These are phyloP conservation scores for Trididemnum clinides DNA, from an alignment of 23 tunicate genomes.

Conservation along the genomic window DNA sequence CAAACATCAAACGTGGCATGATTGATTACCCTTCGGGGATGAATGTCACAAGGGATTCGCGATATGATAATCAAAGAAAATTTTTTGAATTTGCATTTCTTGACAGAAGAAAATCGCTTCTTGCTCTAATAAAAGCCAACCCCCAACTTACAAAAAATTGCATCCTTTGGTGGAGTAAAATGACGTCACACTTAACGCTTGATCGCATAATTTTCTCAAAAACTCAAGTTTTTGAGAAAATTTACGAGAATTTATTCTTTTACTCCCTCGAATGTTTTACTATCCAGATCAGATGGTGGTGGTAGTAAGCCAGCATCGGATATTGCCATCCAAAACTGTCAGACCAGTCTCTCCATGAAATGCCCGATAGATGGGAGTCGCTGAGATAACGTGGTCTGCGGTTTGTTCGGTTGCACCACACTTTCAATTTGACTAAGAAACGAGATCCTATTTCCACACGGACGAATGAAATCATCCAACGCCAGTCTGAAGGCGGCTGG, in stretches of 20 bases:
- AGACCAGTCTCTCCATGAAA: neutral
- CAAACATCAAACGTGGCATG: too few species aligned
- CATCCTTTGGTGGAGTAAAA: too few species aligned
- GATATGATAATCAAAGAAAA: too few species aligned
- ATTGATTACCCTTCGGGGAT: too few species aligned
- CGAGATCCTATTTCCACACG: neutral
- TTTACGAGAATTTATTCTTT: neutral
- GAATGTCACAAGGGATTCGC: too few species aligned
- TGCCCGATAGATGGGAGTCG: neutral
- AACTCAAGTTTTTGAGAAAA: too few species aligned
- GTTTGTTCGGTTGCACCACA: neutral
- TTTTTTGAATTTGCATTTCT: too few species aligned
- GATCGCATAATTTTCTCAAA: too few species aligned
- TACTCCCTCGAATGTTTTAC: neutral
- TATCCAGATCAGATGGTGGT: neutral
- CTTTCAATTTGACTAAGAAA: neutral
- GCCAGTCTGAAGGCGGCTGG: neutral
- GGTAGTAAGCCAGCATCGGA: neutral
- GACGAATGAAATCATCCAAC: neutral
- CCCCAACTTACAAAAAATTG: too few species aligned
- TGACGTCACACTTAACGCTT: too few species aligned
- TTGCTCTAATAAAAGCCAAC: too few species aligned
- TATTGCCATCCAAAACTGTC: neutral
- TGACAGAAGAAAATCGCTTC: too few species aligned
- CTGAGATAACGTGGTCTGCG: neutral